Evolutionary conservation across 2,113 vertebrate species (phyloP).

Genomic region (Neoarius graeffei): DNA sequence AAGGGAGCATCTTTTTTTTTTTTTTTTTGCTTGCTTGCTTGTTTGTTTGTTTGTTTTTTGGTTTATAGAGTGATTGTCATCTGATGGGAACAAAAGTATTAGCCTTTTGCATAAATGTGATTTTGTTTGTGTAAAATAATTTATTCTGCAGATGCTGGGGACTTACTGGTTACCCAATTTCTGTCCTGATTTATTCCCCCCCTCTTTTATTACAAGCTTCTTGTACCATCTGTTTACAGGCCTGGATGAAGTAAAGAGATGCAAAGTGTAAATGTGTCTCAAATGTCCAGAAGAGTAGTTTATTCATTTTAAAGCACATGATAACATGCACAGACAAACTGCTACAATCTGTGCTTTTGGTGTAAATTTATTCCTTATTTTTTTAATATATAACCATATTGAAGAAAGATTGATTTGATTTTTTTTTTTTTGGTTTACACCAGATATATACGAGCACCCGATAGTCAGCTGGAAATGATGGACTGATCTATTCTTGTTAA

Average conservation of each 20-base stretch:
- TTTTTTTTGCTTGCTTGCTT: slow-evolving; percentile 1
- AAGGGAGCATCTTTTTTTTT: slow-evolving; percentile 16
- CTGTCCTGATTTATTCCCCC: slow-evolving; percentile 8
- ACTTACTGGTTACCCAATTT: neutral
- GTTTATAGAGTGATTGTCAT: slow-evolving; percentile 17
- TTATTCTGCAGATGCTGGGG: slow-evolving; percentile 35
- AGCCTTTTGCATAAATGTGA: slow-evolving; percentile 22
- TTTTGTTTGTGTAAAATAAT: slow-evolving; percentile 32
- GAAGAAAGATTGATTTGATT: neutral
- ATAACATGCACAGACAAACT: neutral
- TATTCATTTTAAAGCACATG: neutral
- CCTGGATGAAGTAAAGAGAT: neutral
- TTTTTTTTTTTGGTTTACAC: neutral
- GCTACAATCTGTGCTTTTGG: neutral
- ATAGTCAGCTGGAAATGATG: neutral
- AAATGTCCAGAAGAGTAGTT: neutral
- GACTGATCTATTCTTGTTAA: neutral
- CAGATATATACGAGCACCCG: neutral
- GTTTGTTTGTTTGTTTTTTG: neutral
- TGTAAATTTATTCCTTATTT: neutral
- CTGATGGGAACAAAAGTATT: slow-evolving; percentile 33
- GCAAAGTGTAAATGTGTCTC: neutral
- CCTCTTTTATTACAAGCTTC: slow-evolving; percentile 8
- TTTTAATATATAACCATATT: neutral
- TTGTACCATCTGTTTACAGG: slow-evolving; percentile 1